These are phyloP conservation scores for Ochropleura leucogaster DNA, from an alignment of 2,888 invertebrate genomes.

Conservation along the genomic window DNA sequence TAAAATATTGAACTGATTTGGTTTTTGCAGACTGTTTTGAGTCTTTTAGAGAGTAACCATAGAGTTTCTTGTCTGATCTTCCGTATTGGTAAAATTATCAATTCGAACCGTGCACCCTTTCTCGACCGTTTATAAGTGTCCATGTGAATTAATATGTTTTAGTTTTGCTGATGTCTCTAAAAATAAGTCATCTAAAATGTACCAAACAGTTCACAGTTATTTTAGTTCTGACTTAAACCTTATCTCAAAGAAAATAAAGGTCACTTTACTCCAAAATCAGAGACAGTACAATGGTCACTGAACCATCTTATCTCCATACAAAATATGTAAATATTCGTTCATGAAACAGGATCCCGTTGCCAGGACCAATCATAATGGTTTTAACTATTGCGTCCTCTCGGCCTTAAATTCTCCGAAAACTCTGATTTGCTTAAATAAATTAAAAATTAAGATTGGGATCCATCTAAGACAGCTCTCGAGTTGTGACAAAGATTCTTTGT, in stretches of 20 bases:
- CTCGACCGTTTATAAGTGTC: too few species aligned
- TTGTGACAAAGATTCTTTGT: background rate
- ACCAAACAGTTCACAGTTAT: background rate
- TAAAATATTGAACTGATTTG: background rate
- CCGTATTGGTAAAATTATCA: too few species aligned
- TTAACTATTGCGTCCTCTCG: conserved; percentile 26
- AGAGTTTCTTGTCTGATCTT: too few species aligned
- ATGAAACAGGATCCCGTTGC: background rate
- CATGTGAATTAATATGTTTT: too few species aligned
- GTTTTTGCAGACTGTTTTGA: background rate
- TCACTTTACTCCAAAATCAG: background rate
- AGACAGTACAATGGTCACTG: background rate
- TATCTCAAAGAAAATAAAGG: background rate
- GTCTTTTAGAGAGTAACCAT: too few species aligned
- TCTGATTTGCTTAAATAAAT: conserved; percentile 47
- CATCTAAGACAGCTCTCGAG: conserved; percentile 15
- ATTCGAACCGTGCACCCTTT: too few species aligned
- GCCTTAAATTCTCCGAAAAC: conserved; percentile 28
- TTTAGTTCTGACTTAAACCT: background rate
- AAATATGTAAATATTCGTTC: conserved; percentile 16
- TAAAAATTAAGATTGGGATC: conserved; percentile 13
- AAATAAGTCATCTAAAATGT: too few species aligned
- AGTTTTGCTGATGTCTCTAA: too few species aligned
- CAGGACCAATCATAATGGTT: conserved; percentile 16
- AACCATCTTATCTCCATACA: background rate